Percentiles rank a stretch among this genome's conserved stretches.
Evolutionary conservation across 1,140 invertebrate species (phyloP).

Genomic region (Papilio xuthus): DNA sequence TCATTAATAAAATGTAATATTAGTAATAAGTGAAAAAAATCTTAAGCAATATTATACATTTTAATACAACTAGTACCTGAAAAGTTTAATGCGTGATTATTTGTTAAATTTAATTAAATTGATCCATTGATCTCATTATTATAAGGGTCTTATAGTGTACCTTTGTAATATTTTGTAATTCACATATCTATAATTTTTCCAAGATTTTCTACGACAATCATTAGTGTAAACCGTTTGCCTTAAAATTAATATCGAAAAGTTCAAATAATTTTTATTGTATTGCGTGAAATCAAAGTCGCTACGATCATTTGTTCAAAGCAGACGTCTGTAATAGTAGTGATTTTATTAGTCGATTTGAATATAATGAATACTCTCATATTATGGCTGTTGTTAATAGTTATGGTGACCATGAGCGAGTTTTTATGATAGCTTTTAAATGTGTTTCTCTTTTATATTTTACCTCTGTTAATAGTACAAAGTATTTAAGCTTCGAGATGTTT

Average conservation of each 20-base stretch:
- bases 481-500: slow-evolving; percentile 45
- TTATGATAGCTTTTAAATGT: slow-evolving; percentile 61
- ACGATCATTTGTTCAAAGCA: slow-evolving; percentile 32
- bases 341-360: slow-evolving; percentile 55
- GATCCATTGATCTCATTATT: background rate
- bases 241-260: slow-evolving; percentile 11
- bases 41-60: slow-evolving; percentile 19
- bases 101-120: slow-evolving; percentile 10
- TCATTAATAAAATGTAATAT: background rate
- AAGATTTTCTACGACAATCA: slow-evolving; percentile 1
- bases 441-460: slow-evolving; percentile 58
- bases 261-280: background rate
- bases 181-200: slow-evolving; percentile 13
- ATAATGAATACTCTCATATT: slow-evolving; percentile 58
- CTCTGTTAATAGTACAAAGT: slow-evolving; percentile 69
- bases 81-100: background rate
- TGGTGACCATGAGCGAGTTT: slow-evolving; percentile 58
- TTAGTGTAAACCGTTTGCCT: slow-evolving; percentile 13
- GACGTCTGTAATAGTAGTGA: slow-evolving; percentile 48
- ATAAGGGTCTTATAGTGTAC: background rate
- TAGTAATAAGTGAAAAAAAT: slow-evolving; percentile 16
- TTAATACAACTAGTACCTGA: slow-evolving; percentile 3
- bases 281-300: slow-evolving; percentile 32
- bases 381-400: slow-evolving; percentile 64
- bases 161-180: background rate